A percentile compares a stretch with the other conserved stretches of the same genome.
Evolutionary conservation across 2,113 vertebrate species (phyloP).

Genomic region (Rhinogobius similis): DNA sequence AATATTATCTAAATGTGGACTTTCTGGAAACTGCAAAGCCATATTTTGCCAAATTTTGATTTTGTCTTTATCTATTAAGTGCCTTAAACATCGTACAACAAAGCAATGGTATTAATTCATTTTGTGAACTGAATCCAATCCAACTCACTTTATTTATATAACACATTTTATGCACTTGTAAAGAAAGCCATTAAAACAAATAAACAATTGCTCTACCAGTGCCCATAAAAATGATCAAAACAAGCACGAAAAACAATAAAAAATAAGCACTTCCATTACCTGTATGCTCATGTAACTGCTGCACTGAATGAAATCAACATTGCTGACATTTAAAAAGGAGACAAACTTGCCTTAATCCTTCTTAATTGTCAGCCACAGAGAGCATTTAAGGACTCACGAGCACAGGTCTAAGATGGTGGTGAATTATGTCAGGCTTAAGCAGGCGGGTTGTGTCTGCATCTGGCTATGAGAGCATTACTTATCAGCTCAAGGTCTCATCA

Average conservation of each 20-base stretch:
- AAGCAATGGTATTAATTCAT: not conserved
- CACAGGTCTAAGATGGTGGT: not conserved
- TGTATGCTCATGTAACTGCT: not conserved
- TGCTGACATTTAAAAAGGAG: not conserved
- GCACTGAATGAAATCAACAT: not conserved
- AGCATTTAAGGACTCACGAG: slow-evolving; percentile 14
- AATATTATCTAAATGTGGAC: too few species aligned
- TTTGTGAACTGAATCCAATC: not conserved
- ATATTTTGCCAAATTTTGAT: too few species aligned
- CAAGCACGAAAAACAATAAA: too few species aligned
- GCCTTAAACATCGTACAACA: not conserved
- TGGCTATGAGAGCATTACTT: slow-evolving; percentile 34
- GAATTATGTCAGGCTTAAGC: slow-evolving; percentile 9
- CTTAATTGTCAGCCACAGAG: not conserved
- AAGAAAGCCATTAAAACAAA: too few species aligned
- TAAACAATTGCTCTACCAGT: too few species aligned
- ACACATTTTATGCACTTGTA: too few species aligned
- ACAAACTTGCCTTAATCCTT: not conserved
- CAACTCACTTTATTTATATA: too few species aligned
- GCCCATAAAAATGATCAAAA: too few species aligned
- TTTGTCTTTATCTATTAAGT: not conserved
- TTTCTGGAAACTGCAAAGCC: not conserved
- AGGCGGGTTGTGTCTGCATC: slow-evolving; percentile 20
- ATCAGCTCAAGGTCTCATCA: slow-evolving; percentile 44
- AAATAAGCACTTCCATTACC: too few species aligned